phyloP scores from a whole-genome alignment of 2,797 vertebrate genomes.

The Parotocinclus haroldoi region DNA sequence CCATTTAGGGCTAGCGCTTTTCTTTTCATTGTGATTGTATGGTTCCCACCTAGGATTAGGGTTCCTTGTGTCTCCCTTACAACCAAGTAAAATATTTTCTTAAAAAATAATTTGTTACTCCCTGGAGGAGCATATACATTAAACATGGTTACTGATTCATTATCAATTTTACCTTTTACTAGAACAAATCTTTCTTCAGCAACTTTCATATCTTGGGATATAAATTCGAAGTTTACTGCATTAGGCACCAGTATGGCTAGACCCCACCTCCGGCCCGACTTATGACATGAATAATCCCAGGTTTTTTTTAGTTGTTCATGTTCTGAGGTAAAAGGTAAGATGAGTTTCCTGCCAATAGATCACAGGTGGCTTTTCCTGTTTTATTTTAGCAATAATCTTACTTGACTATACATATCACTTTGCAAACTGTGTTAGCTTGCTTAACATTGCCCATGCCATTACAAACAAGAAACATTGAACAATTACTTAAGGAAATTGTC shows the following conservation, averaged over 20 bases:
- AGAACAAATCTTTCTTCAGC: conserved; percentile 7
- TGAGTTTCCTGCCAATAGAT: background rate
- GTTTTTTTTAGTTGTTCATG: background rate
- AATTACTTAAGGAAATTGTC: background rate
- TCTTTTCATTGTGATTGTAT: background rate
- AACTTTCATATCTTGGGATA: background rate
- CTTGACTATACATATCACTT: background rate
- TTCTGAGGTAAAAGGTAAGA: no score
- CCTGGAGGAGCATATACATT: conserved; percentile 23
- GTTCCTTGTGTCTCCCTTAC: background rate
- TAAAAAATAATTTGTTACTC: background rate
- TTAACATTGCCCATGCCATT: background rate
- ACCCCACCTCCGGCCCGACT: background rate
- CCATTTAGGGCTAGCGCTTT: background rate
- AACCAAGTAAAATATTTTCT: background rate
- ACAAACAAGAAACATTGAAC: background rate
- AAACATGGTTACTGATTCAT: background rate
- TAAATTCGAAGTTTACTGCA: background rate
- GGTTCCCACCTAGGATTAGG: background rate
- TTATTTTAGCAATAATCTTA: background rate
- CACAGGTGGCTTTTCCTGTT: background rate
- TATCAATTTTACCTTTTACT: conserved; percentile 3
- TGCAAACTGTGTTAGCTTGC: background rate
- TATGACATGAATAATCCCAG: background rate
- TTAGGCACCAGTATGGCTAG: background rate